Base-by-base conservation (phyloP, 2,113 vertebrate genomes). In the Pantherophis guttatus region DNA sequence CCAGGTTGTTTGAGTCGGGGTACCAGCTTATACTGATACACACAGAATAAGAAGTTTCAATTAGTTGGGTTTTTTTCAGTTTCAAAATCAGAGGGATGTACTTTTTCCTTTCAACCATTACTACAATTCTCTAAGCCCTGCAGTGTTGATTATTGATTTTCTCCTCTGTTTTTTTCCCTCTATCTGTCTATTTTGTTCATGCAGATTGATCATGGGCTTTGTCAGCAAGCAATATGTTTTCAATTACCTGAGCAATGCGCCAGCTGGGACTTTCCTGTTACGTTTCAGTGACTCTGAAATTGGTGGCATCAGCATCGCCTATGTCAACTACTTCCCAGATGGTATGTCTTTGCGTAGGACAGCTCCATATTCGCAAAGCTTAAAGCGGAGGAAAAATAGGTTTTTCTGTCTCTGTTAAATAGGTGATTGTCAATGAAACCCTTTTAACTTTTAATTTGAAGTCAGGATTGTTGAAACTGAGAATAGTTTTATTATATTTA, bases 211-310 rank as follows among this genome's bases (percentile, higher is more conserved):
- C 97, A 97, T 98, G 0, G 99, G 99, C 91, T 99, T 99, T 96
- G 98, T 99, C 96, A 99, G 99, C 95, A 99, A 99, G 96, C 99
- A 99, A 91, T 99, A 98, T 0, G 98, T 99, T 58, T 98, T 98
- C 95, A 98, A 98, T 75, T 98, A 99, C 89, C 98, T 99, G 91
- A 98, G 98, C 96, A 96, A 97, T 0, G 95, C 97, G 87, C 98
- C 98, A 0, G 98, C 98, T 0, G 99, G 99, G 23, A 99, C 98
- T 0, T 99, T 99, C 96, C 96, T 99, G 91, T 98, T 99, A 11
- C 99, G 99, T 94, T 99, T 99, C 95, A 99, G 99, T 15, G 99
- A 99, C 97, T 99, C 99, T 0, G 99, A 99, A 97, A 99, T 99
- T 0, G 99, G 99, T 0, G 99, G 99, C 33, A 98, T 99, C 97